A percentile compares a stretch with the other conserved stretches of the same genome.
Conservation (phyloP, 2,797 vertebrate genomes). For the Lateolabrax maculatus region DNA sequence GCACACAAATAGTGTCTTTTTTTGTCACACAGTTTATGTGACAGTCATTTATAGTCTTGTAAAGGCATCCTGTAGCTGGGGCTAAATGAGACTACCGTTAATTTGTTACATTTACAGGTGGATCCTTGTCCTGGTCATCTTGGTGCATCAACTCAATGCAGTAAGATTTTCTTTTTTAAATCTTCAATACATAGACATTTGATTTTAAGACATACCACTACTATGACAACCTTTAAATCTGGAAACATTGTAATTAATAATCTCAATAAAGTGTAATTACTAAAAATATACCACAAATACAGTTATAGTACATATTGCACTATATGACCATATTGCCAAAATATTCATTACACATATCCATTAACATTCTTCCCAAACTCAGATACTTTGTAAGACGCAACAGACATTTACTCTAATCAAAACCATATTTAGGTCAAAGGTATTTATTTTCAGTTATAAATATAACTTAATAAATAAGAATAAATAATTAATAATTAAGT, state of each 20-base stretch:
- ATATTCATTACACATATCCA: not conserved
- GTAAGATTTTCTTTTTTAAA: slow-evolving; percentile 62
- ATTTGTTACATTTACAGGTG: slow-evolving; percentile 65
- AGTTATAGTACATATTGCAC: not conserved
- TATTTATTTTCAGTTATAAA: too few relatives aligned
- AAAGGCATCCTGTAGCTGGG: not conserved
- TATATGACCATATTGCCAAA: not conserved
- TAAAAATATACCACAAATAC: not conserved
- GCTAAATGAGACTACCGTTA: not conserved
- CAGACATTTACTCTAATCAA: not conserved
- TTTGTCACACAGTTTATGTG: not conserved
- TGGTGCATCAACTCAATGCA: slow-evolving; percentile 57
- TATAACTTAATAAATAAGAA: too few relatives aligned
- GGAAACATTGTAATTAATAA: not conserved
- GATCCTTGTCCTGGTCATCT: slow-evolving; percentile 58
- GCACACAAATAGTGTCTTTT: not conserved
- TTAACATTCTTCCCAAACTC: not conserved
- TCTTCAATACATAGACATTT: not conserved
- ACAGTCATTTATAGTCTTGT: not conserved
- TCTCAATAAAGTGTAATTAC: not conserved
- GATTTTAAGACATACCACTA: not conserved
- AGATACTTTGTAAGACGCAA: not conserved
- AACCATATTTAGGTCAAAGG: too few relatives aligned
- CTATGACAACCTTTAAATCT: not conserved
- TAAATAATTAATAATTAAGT: too few relatives aligned